Evolutionary conservation across 2,888 invertebrate species (phyloP).

Genomic region (Ectemnius continuus): DNA sequence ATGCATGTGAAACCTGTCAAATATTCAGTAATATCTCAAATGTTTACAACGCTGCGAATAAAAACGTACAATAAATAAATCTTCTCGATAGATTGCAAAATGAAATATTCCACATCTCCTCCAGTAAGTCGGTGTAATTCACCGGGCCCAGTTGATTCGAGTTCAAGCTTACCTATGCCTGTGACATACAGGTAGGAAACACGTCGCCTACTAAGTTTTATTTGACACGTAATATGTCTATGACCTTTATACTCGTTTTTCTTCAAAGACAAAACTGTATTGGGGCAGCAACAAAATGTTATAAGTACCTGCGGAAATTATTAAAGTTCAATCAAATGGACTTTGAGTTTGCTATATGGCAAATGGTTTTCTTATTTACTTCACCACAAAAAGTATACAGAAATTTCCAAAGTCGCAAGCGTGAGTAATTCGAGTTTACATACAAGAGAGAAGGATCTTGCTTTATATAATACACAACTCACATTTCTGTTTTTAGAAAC

Average conservation of each 20-base stretch:
- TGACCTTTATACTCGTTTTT: conserved; percentile 58
- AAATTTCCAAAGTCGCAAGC: conserved; percentile 98
- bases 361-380: conserved; percentile 96
- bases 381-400: conserved; percentile 98
- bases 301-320: conserved; percentile 90
- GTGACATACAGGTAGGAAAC: conserved; percentile 72
- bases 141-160: conserved; percentile 72
- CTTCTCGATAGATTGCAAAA: conserved; percentile 56
- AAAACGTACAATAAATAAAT: neutral
- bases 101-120: conserved; percentile 84
- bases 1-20: too few species aligned
- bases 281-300: conserved; percentile 92
- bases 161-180: conserved; percentile 85
- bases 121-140: conserved; percentile 79
- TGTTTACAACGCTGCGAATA: too few species aligned
- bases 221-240: neutral
- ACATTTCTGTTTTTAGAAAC: conserved; percentile 84
- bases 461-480: neutral
- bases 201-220: neutral
- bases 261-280: conserved; percentile 83
- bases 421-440: conserved; percentile 81
- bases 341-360: conserved; percentile 99
- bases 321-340: conserved; percentile 98
- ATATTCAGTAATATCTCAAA: too few species aligned
- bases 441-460: neutral